Conservation (phyloP, 2,888 invertebrate species). For the Chirona hameri region DNA sequence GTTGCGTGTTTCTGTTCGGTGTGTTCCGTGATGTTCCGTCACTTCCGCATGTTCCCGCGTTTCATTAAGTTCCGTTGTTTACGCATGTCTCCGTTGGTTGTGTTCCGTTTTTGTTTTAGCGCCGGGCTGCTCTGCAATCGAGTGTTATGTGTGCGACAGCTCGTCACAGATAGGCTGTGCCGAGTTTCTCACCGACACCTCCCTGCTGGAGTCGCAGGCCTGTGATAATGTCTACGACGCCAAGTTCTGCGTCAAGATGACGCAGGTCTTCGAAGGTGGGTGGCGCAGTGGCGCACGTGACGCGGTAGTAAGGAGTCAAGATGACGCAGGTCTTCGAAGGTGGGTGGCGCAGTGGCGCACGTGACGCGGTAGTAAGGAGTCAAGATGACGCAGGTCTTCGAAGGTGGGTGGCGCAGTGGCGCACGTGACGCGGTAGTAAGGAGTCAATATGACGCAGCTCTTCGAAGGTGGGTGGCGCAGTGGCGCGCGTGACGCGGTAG, state of each 20-base stretch:
- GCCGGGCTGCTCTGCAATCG: background rate
- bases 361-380: constrained; percentile 41
- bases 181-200: constrained; percentile 36
- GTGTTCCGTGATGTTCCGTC: too few species aligned
- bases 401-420: constrained; percentile 59
- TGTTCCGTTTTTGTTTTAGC: background rate
- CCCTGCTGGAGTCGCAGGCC: constrained; percentile 34
- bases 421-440: background rate
- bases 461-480: constrained; percentile 66
- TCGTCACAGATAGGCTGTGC: constrained; percentile 37
- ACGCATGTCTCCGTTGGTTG: too few species aligned
- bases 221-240: constrained; percentile 43
- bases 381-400: constrained; percentile 57
- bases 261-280: constrained; percentile 69
- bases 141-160: constrained; percentile 35
- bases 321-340: constrained; percentile 66
- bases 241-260: constrained; percentile 51
- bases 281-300: background rate
- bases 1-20: too few species aligned
- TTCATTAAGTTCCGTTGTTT: too few species aligned
- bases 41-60: too few species aligned
- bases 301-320: constrained; percentile 44
- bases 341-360: constrained; percentile 47
- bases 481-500: background rate
- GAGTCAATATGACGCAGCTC: constrained; percentile 50